Evolutionary conservation across 1,140 invertebrate species (phyloP).

Genomic region (Lamellibrachia luymesi): DNA sequence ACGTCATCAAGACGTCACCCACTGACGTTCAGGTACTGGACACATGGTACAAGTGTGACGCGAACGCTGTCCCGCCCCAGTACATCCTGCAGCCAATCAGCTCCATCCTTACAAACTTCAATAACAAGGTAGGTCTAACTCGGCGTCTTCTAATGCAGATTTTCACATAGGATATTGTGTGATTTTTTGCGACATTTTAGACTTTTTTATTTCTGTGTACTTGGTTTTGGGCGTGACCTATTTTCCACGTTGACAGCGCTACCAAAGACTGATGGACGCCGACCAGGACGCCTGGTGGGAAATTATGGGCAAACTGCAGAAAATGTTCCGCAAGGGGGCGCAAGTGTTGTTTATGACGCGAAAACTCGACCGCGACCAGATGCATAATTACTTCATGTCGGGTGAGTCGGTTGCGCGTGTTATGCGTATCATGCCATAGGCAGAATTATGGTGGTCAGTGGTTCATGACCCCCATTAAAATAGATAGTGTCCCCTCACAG

Average conservation of each 20-base stretch:
- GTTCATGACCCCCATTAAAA: no score
- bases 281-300: constrained; percentile 79
- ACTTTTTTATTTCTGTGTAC: background rate
- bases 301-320: constrained; percentile 91
- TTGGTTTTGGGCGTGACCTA: background rate
- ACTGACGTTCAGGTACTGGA: constrained; percentile 13
- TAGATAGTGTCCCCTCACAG: no score
- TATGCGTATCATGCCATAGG: background rate
- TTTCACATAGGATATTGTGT: background rate
- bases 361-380: constrained; percentile 86
- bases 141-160: background rate
- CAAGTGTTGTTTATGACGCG: constrained; percentile 78
- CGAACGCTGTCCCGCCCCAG: constrained; percentile 86
- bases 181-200: background rate
- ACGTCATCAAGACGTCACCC: constrained; percentile 70
- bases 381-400: constrained; percentile 78
- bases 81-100: constrained; percentile 95
- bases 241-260: constrained; percentile 11
- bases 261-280: constrained; percentile 18
- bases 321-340: constrained; percentile 87
- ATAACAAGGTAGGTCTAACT: constrained; percentile 79
- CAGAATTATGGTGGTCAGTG: no score
- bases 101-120: constrained; percentile 95
- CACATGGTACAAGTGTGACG: constrained; percentile 91
- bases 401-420: constrained; percentile 63